Evolutionary conservation across 2,113 vertebrate species (phyloP).

Genomic region (Cyphomyrus plagiostoma): DNA sequence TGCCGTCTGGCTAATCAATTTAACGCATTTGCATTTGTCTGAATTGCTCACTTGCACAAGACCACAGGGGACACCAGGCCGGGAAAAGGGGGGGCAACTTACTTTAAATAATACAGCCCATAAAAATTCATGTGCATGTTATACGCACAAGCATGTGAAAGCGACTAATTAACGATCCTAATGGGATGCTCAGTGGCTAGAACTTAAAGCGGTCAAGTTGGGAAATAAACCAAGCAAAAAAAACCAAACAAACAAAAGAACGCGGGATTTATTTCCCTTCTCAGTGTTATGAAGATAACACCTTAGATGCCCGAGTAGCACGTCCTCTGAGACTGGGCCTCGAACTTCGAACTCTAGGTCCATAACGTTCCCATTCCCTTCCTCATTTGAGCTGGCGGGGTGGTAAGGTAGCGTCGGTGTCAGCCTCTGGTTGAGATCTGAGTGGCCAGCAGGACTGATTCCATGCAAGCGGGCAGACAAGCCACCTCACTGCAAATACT

Average conservation of each 20-base stretch:
- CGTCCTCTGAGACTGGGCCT: neutral
- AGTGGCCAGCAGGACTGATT: neutral
- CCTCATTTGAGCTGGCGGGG: neutral
- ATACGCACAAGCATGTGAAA: neutral
- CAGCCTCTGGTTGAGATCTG: neutral
- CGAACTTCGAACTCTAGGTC: neutral
- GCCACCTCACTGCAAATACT: neutral
- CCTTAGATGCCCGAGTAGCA: neutral
- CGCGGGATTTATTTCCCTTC: neutral
- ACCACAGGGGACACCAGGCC: neutral
- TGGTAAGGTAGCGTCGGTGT: neutral
- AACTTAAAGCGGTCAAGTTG: neutral
- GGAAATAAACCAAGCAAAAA: neutral
- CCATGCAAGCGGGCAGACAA: neutral
- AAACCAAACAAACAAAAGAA: neutral
- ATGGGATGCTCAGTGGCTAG: neutral
- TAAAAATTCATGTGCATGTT: neutral
- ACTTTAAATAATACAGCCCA: neutral
- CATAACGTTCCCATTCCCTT: neutral
- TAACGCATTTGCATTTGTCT: neutral
- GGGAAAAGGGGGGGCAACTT: neutral
- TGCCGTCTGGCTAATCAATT: neutral
- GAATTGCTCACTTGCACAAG: neutral
- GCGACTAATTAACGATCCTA: neutral
- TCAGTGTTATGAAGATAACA: neutral